These are phyloP conservation scores for Scaeva pyrastri DNA, from an alignment of 2,888 invertebrate species.

Conservation along the genomic window DNA sequence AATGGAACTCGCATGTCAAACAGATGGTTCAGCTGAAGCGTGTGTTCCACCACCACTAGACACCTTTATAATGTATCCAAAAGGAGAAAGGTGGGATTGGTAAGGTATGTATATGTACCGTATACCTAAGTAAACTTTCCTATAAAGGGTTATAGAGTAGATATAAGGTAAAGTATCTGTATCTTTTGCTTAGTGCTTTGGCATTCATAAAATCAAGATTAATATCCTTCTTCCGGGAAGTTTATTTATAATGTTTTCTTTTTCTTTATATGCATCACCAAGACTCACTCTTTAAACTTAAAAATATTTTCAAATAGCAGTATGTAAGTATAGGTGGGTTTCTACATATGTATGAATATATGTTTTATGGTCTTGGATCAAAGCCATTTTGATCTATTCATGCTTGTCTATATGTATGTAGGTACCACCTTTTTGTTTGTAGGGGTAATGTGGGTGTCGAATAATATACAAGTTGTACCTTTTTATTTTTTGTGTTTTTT, in stretches of 20 bases:
- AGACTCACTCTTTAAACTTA: not conserved
- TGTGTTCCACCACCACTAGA: not conserved
- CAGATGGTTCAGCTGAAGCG: constrained; percentile 39
- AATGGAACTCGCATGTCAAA: constrained; percentile 66
- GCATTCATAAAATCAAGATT: constrained; percentile 62
- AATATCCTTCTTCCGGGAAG: constrained; percentile 43
- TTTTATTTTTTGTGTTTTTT: not conserved
- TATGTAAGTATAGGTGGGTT: too few species aligned
- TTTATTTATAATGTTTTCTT: constrained; percentile 10
- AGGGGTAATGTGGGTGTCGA: too few species aligned
- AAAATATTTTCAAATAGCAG: not conserved
- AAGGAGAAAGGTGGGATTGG: not conserved
- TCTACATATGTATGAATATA: too few species aligned
- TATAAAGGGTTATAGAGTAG: not conserved
- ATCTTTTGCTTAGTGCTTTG: constrained; percentile 4
- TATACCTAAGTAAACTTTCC: not conserved
- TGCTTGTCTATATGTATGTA: too few species aligned
- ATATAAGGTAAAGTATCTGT: not conserved
- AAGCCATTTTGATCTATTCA: too few species aligned
- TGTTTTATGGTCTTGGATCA: too few species aligned
- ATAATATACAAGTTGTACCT: not conserved
- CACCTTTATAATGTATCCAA: not conserved
- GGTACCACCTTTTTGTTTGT: too few species aligned
- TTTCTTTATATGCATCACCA: not conserved
- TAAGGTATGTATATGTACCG: too few species aligned